phyloP scores from a whole-genome alignment of 2,113 vertebrate species.

The Tragulus kanchil region DNA sequence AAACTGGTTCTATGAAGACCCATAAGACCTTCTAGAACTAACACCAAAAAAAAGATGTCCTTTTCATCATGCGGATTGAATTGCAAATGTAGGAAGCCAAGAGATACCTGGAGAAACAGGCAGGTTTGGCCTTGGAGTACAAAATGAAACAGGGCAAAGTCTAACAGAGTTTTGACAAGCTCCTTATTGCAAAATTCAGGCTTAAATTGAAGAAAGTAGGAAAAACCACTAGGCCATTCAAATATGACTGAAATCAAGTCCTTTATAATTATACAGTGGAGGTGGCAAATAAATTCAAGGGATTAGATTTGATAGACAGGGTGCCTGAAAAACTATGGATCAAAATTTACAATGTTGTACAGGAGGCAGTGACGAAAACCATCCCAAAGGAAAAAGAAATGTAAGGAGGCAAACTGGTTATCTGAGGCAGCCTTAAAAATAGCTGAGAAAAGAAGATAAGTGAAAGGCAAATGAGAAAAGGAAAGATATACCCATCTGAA shows the following conservation, averaged over 20 bases:
- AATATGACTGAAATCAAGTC: neutral
- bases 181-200: neutral
- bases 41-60: neutral
- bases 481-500: neutral
- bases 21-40: neutral
- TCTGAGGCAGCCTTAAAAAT: neutral
- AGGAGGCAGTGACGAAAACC: neutral
- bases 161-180: neutral
- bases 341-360: neutral
- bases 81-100: neutral
- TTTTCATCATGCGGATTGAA: neutral
- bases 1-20: neutral
- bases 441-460: neutral
- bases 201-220: neutral
- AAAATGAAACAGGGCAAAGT: neutral
- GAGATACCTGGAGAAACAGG: neutral
- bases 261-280: neutral
- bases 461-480: neutral
- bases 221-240: neutral
- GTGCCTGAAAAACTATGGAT: neutral
- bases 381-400: neutral
- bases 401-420: neutral
- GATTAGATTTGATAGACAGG: neutral
- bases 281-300: neutral
- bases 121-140: neutral